These are phyloP conservation scores for Thinocorus orbignyianus DNA, from an alignment of 2,113 vertebrate species.

Conservation along the genomic window DNA sequence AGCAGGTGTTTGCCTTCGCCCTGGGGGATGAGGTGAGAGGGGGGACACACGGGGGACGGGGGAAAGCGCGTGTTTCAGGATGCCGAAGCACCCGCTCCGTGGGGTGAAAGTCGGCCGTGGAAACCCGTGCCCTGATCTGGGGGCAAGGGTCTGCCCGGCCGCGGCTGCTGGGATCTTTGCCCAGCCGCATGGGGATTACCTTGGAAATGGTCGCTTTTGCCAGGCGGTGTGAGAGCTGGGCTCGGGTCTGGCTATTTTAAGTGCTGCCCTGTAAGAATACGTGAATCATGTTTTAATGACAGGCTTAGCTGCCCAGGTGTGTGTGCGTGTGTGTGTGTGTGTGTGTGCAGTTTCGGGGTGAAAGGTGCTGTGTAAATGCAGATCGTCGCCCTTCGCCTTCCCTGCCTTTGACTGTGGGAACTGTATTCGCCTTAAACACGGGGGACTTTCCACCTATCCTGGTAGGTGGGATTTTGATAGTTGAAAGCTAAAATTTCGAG, in stretches of 20 bases:
- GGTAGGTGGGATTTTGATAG: background rate
- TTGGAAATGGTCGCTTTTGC: background rate
- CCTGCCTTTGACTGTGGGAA: background rate
- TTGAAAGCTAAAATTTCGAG: background rate
- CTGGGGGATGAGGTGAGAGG: background rate
- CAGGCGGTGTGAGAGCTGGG: background rate
- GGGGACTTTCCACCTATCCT: background rate
- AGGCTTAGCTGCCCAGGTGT: background rate
- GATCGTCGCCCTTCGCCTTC: background rate
- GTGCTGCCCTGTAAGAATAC: background rate
- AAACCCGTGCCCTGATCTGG: background rate
- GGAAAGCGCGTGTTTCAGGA: background rate
- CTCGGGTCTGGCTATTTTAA: background rate
- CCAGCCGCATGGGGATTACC: rapidly evolving
- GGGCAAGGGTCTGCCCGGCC: background rate
- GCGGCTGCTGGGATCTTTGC: background rate
- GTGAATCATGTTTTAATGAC: background rate
- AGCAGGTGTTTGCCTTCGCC: background rate
- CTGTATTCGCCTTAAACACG: background rate
- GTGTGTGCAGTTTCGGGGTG: background rate
- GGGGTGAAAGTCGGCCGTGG: background rate
- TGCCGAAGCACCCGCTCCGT: background rate
- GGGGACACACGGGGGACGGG: background rate
- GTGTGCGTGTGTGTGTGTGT: background rate
- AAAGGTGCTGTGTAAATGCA: background rate